Evolutionary conservation across 2,797 vertebrate species (phyloP).

Genomic region (Gallirallus australis): DNA sequence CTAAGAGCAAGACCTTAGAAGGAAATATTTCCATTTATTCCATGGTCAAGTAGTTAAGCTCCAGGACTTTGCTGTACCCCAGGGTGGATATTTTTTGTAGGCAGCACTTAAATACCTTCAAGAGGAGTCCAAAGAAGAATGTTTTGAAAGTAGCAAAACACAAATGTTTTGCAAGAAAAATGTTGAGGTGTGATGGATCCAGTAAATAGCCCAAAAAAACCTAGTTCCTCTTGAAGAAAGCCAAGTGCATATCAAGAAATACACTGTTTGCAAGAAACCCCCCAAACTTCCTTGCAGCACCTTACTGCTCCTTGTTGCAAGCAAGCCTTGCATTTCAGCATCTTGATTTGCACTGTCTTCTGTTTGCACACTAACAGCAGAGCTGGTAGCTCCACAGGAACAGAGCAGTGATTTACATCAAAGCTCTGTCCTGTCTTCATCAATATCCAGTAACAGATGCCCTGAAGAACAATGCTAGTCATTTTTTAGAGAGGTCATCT

Average conservation of each 20-base stretch:
- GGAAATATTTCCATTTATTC: conserved; percentile 13
- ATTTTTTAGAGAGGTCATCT: neutral
- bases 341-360: neutral
- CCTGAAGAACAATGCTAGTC: neutral
- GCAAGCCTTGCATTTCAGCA: neutral
- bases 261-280: neutral
- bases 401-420: neutral
- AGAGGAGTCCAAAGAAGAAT: neutral
- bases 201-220: neutral
- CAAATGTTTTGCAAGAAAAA: neutral
- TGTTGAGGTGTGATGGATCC: neutral
- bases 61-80: neutral
- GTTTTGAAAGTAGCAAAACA: conserved; percentile 7
- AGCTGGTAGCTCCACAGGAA: neutral
- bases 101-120: neutral
- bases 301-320: neutral
- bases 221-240: neutral
- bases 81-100: neutral
- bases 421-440: neutral
- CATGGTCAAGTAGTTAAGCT: neutral
- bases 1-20: conserved; percentile 23
- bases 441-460: neutral
- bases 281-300: neutral
- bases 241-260: neutral
- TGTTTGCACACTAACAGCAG: neutral